A percentile compares a stretch with the other conserved stretches of the same genome.
phyloP scores from a whole-genome alignment of 2,888 invertebrate species.

The Aphidoletes aphidimyza region DNA sequence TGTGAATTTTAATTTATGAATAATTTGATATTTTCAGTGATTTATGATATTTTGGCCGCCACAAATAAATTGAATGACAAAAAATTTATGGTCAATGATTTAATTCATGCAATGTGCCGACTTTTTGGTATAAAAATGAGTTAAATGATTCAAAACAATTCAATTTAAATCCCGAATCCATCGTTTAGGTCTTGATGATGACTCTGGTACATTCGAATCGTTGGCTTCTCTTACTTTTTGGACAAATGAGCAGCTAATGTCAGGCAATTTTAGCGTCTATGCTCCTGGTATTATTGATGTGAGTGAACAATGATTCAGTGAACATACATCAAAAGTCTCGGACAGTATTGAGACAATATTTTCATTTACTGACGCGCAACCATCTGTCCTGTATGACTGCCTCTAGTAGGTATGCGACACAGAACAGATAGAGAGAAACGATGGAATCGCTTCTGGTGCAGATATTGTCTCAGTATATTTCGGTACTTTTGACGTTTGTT shows the following conservation, averaged over 20 bases:
- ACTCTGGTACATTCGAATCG: constrained; percentile 65
- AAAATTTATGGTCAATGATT: background rate
- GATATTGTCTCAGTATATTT: too few relatives aligned
- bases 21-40: constrained; percentile 56
- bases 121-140: background rate
- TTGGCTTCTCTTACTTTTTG: constrained; percentile 60
- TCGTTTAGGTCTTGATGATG: constrained; percentile 65
- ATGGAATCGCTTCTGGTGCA: too few relatives aligned
- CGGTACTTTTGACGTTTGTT: too few relatives aligned
- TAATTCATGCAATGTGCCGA: background rate
- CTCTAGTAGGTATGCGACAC: too few relatives aligned
- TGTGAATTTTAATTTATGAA: background rate
- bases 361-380: too few relatives aligned
- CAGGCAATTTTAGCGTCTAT: constrained; percentile 65
- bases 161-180: background rate
- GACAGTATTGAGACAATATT: too few relatives aligned
- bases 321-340: too few relatives aligned
- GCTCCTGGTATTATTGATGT: constrained; percentile 68
- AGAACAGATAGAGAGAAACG: too few relatives aligned
- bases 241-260: constrained; percentile 62
- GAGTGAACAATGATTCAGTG: constrained; percentile 58
- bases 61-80: background rate
- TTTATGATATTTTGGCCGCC: constrained; percentile 59
- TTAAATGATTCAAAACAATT: too few relatives aligned
- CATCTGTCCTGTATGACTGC: too few relatives aligned